Evolutionary conservation across 2,797 vertebrate genomes (phyloP).

Genomic region (Lepilemur septentrionalis): DNA sequence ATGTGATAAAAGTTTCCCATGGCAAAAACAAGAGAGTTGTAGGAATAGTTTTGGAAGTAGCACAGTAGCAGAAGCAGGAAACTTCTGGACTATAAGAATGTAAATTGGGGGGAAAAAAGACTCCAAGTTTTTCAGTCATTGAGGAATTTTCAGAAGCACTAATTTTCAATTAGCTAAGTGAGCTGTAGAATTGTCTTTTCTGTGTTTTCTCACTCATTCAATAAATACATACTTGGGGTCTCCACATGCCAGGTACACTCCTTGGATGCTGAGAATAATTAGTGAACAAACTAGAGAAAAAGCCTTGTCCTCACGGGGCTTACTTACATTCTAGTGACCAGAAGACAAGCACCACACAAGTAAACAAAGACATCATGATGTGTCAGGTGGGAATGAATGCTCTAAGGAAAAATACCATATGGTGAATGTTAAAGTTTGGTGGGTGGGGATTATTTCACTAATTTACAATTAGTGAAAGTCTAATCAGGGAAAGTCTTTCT

Average conservation of each 20-base stretch:
- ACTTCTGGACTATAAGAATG: neutral
- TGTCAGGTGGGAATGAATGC: too few relatives aligned
- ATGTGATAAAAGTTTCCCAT: neutral
- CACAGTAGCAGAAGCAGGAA: neutral
- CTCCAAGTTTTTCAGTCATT: neutral
- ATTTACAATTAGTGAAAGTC: neutral
- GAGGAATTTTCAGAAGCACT: neutral
- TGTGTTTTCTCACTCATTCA: neutral
- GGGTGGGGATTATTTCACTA: neutral
- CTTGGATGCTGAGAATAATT: neutral
- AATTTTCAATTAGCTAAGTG: neutral
- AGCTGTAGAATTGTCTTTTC: neutral
- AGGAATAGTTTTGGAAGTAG: neutral
- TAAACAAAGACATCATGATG: neutral
- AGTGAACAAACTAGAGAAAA: neutral
- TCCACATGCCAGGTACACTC: too few relatives aligned
- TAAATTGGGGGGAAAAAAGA: neutral
- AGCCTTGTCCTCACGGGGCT: neutral
- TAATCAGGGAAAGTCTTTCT: neutral
- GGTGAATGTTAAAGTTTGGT: too few relatives aligned
- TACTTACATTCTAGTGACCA: neutral
- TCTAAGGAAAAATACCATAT: neutral
- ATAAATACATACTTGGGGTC: neutral
- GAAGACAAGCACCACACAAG: neutral
- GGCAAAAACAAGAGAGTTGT: neutral